Conservation (phyloP, 2,113 vertebrate species). For the Thymallus thymallus region DNA sequence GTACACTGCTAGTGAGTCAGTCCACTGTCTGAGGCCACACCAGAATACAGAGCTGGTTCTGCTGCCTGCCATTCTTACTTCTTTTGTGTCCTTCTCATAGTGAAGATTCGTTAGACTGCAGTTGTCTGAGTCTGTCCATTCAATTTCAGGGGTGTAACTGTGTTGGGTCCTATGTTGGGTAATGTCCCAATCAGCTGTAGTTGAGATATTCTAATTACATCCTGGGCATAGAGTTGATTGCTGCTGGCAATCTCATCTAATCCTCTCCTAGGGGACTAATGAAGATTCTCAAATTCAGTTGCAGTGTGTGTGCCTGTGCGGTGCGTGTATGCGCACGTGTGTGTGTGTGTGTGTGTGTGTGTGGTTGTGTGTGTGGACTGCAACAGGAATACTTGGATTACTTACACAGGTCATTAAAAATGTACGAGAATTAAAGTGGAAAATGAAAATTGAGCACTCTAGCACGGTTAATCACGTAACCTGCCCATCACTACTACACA, state of each 20-base stretch:
- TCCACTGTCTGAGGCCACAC: too few relatives aligned
- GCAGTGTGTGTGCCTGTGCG: neutral
- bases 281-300: constrained; percentile 16
- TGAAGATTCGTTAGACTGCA: constrained; percentile 19
- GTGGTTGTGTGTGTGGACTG: neutral
- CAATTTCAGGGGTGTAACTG: constrained; percentile 19
- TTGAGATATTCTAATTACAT: constrained; percentile 51
- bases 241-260: constrained; percentile 51
- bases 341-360: too few relatives aligned
- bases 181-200: constrained; percentile 38
- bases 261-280: constrained; percentile 48
- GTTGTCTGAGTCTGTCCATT: constrained; percentile 11
- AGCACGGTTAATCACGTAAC: neutral
- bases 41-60: neutral
- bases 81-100: constrained; percentile 8
- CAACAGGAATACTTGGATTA: constrained; percentile 5
- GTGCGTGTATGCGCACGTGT: too few relatives aligned
- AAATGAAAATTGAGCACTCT: constrained; percentile 2
- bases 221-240: constrained; percentile 31
- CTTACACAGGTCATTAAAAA: constrained; percentile 30
- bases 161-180: constrained; percentile 39
- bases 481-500: neutral
- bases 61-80: neutral
- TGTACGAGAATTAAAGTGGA: constrained; percentile 9
- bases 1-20: neutral